Evolutionary conservation across 1,140 invertebrate species (phyloP).

Genomic region (Trachymyrmex cornetzi): DNA sequence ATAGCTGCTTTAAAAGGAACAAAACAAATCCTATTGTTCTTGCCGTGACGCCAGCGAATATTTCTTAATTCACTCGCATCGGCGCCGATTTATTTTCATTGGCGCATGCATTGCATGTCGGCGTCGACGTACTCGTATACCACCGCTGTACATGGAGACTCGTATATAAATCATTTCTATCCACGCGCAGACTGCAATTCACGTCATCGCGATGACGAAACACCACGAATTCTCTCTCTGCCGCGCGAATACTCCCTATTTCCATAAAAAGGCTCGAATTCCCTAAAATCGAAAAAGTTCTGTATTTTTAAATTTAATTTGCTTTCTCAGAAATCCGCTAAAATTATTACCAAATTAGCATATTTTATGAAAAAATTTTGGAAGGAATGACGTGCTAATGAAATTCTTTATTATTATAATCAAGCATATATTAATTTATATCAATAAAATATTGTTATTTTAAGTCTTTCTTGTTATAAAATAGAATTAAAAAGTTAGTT

Average conservation of each 20-base stretch:
- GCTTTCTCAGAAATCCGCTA: not conserved
- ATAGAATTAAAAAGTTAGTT: not conserved
- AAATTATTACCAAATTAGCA: not conserved
- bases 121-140: slow-evolving; percentile 39
- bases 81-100: slow-evolving; percentile 75
- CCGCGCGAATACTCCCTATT: slow-evolving; percentile 23
- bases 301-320: not conserved
- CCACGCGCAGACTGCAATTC: slow-evolving; percentile 71
- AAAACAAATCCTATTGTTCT: slow-evolving; percentile 57
- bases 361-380: not conserved
- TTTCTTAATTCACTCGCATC: slow-evolving; percentile 74
- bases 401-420: not conserved
- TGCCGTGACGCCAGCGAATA: slow-evolving; percentile 61
- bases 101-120: slow-evolving; percentile 62
- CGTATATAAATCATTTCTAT: slow-evolving; percentile 74
- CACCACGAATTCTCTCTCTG: slow-evolving; percentile 58
- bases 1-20: slow-evolving; percentile 27
- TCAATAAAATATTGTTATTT: not conserved
- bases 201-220: slow-evolving; percentile 76
- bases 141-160: slow-evolving; percentile 53
- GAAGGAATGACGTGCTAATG: not conserved
- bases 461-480: not conserved
- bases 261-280: slow-evolving; percentile 35
- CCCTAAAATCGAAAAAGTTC: slow-evolving; percentile 46
- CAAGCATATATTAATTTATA: not conserved